Percentiles rank a stretch among this genome's conserved stretches.
Evolutionary conservation across 2,888 invertebrate genomes (phyloP).

Genomic region (Drosophila paracracens): DNA sequence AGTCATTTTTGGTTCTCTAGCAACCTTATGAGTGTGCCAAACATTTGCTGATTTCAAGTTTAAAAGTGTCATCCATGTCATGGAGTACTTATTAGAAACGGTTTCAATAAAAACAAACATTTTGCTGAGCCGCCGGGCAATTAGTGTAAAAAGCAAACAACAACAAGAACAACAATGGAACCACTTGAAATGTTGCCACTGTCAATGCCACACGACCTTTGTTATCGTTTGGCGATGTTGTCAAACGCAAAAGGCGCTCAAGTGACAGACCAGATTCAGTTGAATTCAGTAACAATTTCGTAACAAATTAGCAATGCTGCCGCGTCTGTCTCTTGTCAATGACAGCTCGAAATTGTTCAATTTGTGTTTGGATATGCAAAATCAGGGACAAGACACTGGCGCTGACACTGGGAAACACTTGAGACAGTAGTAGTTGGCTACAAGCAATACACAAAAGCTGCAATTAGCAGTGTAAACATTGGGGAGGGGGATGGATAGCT

Average conservation of each 20-base stretch:
- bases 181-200: slow-evolving; percentile 66
- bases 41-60: neutral
- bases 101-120: slow-evolving; percentile 43
- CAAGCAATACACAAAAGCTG: slow-evolving; percentile 35
- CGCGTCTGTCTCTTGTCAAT: slow-evolving; percentile 39
- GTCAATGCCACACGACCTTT: slow-evolving; percentile 63
- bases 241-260: slow-evolving; percentile 69
- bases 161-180: slow-evolving; percentile 10
- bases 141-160: slow-evolving; percentile 51
- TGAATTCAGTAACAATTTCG: slow-evolving; percentile 20
- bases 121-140: slow-evolving; percentile 36
- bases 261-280: slow-evolving; percentile 51
- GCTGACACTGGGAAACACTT: slow-evolving; percentile 46
- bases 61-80: neutral
- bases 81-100: slow-evolving; percentile 8
- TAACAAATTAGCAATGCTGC: slow-evolving; percentile 56
- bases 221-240: slow-evolving; percentile 57
- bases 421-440: slow-evolving; percentile 35
- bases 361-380: slow-evolving; percentile 51
- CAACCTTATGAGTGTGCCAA: neutral
- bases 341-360: slow-evolving; percentile 52
- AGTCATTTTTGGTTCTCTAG: neutral
- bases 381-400: slow-evolving; percentile 30
- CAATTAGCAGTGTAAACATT: slow-evolving; percentile 58
- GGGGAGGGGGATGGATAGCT: neutral